Base-by-base conservation (phyloP, 2,797 vertebrate species). In the Anomalospiza imberbis region DNA sequence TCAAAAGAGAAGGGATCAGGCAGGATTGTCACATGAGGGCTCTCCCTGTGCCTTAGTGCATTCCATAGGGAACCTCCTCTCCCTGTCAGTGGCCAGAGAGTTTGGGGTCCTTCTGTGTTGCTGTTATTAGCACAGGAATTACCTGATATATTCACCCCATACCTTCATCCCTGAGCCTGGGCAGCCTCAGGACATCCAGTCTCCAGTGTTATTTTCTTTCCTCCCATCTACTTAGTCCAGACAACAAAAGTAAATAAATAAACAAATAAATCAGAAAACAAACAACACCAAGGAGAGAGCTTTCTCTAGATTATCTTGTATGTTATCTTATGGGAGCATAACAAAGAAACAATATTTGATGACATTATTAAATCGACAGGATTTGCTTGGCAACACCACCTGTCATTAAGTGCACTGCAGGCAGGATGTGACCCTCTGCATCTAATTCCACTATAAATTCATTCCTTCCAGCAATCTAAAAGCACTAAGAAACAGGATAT, bases 401-500 rank as follows among this genome's bases (percentile, higher is more conserved):
- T 77, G 77, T 53, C 68, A 14, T 67, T 93, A 84, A 19, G 38
- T 36, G n/a, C 9, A 1, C 50, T 45, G 66, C 73, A 73, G 74
- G 62, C 89, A 74, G 88, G 88, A 76, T 79, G 85, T 25, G 77
- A 85, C 72, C 85, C 85, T 90, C 70, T 61, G 80, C 88, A 48
- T 86, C 91, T 90, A 73, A 93, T 89, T 96, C 85, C 83, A 34
- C 80, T 86, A 61, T 87, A 90, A 94, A 93, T 96, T 91, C 78
- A 71, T 92, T 80, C 85, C 91, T 93, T 94, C 91, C 94, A 96
- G 91, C 96, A 73, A 82, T 90, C 95, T 94, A 90, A 90, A 70
- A 91, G 88, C 91, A 94, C 93, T 94, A 79, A 90, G 85, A 87
- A 85, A 92, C 93, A 95, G 94, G 95, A 94, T 96, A 96, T 96